A percentile compares a stretch with the other conserved stretches of the same genome.
Evolutionary conservation across 2,888 invertebrate genomes (phyloP).

Genomic region (Cryptocephalus moraei): DNA sequence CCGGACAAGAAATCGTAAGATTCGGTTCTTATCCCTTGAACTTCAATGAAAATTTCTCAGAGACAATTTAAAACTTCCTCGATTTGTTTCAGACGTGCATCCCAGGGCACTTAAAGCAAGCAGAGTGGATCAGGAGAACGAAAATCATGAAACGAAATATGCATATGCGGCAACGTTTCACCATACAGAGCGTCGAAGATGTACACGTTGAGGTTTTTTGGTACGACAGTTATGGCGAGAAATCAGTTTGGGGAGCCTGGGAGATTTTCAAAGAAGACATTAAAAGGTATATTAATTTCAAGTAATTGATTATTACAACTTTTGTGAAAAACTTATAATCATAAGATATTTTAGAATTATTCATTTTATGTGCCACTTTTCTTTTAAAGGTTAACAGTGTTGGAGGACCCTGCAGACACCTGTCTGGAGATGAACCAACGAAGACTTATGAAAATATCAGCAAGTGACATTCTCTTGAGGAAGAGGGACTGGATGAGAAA

Average conservation of each 20-base stretch:
- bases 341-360: too few relatives aligned
- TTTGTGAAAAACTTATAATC: too few relatives aligned
- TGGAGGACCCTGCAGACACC: conserved; percentile 80
- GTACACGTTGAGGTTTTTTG: conserved; percentile 77
- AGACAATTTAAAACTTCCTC: not conserved
- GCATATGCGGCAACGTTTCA: conserved; percentile 43
- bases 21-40: not conserved
- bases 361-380: not conserved
- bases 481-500: conserved; percentile 70
- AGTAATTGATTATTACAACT: too few relatives aligned
- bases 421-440: conserved; percentile 85
- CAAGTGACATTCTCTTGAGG: conserved; percentile 63
- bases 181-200: conserved; percentile 74
- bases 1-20: conserved; percentile 36
- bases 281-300: conserved; percentile 40
- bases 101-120: conserved; percentile 58
- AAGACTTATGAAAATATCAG: conserved; percentile 68
- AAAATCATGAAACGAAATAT: conserved; percentile 55
- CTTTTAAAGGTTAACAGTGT: conserved; percentile 54
- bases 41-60: not conserved
- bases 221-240: conserved; percentile 45
- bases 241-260: conserved; percentile 37
- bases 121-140: conserved; percentile 70
- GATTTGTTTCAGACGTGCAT: conserved; percentile 35
- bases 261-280: conserved; percentile 68